Conservation (phyloP, 1,140 invertebrate genomes). For the Procambarus virginalis region DNA sequence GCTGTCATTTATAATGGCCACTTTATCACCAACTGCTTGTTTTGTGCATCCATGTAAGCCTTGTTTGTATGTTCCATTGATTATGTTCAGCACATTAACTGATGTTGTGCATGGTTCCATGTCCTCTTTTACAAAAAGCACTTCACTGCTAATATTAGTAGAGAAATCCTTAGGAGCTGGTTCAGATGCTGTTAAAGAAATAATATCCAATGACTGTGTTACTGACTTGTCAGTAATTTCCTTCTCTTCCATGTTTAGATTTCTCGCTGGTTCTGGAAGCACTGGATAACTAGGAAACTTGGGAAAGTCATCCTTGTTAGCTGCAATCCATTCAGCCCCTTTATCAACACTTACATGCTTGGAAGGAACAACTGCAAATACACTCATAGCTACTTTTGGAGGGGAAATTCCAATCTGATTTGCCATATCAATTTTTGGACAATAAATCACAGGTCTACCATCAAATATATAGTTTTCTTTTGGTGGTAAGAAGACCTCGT, state of each 20-base stretch:
- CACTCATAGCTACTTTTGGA: conserved; percentile 39
- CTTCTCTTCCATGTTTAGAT: not conserved
- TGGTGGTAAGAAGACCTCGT: conserved; percentile 53
- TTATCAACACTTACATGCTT: not conserved
- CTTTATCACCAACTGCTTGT: not conserved
- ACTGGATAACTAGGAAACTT: not conserved
- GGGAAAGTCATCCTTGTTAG: not conserved
- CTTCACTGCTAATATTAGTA: not conserved
- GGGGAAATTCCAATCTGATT: conserved; percentile 10
- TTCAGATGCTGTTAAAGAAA: not conserved
- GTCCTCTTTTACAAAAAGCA: not conserved
- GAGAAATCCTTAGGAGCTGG: not conserved
- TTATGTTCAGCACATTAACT: not conserved
- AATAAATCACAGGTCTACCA: conserved; percentile 23
- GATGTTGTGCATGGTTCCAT: not conserved
- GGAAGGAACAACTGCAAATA: conserved; percentile 39
- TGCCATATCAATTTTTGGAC: conserved; percentile 35
- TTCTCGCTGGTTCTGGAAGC: not conserved
- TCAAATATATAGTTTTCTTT: conserved; percentile 27
- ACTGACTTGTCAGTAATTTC: not conserved
- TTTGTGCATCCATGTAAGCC: not conserved
- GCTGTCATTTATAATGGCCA: not conserved
- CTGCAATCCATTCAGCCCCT: not conserved
- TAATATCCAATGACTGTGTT: not conserved
- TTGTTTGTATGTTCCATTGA: not conserved